Evolutionary conservation across 2,797 vertebrate species (phyloP).

Genomic region (Chloroceryle inda): DNA sequence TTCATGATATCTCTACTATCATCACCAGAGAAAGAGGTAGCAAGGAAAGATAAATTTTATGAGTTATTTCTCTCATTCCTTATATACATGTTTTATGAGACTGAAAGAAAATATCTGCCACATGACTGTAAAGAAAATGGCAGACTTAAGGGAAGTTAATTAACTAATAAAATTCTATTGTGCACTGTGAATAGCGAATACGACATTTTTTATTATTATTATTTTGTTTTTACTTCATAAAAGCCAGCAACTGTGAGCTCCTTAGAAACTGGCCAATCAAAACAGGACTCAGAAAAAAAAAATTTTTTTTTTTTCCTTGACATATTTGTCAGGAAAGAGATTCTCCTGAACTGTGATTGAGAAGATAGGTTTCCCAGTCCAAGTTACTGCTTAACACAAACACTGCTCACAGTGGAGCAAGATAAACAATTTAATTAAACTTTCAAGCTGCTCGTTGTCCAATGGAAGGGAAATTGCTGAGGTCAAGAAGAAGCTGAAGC

Average conservation of each 20-base stretch:
- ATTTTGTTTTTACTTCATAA: neutral
- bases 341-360: constrained; percentile 43
- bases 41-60: neutral
- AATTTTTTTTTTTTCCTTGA: neutral
- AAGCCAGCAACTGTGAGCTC: constrained; percentile 41
- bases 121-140: neutral
- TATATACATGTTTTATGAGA: neutral
- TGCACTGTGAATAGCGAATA: neutral
- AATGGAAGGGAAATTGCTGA: constrained; percentile 86
- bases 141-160: neutral
- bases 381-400: constrained; percentile 57
- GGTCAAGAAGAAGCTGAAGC: constrained; percentile 85
- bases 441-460: constrained; percentile 87
- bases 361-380: neutral
- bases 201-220: neutral
- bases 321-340: neutral
- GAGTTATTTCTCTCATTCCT: neutral
- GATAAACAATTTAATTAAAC: constrained; percentile 82
- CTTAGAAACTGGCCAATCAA: constrained; percentile 32
- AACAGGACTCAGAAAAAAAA: neutral
- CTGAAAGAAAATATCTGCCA: neutral
- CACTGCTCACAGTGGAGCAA: constrained; percentile 67
- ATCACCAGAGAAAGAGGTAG: neutral
- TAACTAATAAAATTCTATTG: constrained; percentile 12
- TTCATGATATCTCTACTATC: neutral